Evolutionary conservation across 2,888 invertebrate species (phyloP).

Genomic region (Nipponacmea schrenckii): DNA sequence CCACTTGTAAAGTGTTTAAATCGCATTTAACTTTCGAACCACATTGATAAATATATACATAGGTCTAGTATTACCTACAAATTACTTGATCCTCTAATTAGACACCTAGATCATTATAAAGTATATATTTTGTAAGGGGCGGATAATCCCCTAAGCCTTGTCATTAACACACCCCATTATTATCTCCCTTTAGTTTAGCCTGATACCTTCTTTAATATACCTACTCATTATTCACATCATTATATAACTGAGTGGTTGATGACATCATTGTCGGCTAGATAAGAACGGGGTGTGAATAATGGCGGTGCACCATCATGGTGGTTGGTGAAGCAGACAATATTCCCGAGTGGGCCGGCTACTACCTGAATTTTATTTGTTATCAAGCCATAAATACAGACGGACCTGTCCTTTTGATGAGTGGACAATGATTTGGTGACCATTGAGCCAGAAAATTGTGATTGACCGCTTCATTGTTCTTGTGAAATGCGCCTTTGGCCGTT

Average conservation of each 20-base stretch:
- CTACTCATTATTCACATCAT: not conserved
- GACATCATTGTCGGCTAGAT: conserved; percentile 4
- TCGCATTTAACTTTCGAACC: no score
- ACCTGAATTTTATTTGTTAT: conserved; percentile 2
- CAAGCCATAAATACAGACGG: not conserved
- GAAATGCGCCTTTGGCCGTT: not conserved
- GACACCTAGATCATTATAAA: no score
- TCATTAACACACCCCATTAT: no score
- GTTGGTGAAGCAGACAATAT: not conserved
- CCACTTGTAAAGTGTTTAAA: no score
- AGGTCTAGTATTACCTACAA: no score
- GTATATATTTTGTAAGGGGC: no score
- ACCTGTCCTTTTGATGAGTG: conserved; percentile 2
- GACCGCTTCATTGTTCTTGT: conserved; percentile 1
- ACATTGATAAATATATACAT: no score
- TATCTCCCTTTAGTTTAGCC: no score
- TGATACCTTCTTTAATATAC: not conserved
- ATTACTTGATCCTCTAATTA: no score
- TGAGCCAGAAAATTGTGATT: not conserved
- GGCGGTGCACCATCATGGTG: not conserved
- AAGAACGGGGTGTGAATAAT: not conserved
- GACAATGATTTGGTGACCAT: not conserved
- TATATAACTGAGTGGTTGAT: not conserved
- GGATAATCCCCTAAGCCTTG: no score
- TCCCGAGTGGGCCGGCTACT: not conserved